phyloP scores from a whole-genome alignment of 2,888 invertebrate species.

The Ligdia adustata region DNA sequence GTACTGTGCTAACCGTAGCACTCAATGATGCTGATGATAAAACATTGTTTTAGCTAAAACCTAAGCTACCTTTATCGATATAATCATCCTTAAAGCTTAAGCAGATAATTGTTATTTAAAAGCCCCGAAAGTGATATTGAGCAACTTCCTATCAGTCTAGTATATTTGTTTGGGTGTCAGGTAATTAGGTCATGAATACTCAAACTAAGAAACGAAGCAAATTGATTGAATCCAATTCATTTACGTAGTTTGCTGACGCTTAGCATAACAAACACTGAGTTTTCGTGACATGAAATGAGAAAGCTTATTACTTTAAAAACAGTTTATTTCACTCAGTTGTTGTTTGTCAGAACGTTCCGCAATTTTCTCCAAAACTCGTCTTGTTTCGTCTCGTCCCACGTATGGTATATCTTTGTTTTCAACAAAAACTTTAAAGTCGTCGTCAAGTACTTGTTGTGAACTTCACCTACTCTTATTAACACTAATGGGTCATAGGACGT shows the following conservation, averaged over 20 bases:
- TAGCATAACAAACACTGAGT: slow-evolving; percentile 24
- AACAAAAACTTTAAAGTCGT: slow-evolving; percentile 85
- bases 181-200: slow-evolving; percentile 29
- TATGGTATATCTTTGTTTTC: slow-evolving; percentile 86
- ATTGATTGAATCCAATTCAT: slow-evolving; percentile 32
- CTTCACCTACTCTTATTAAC: slow-evolving; percentile 85
- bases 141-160: too few relatives aligned
- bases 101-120: too few relatives aligned
- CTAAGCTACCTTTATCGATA: too few relatives aligned
- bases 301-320: slow-evolving; percentile 23
- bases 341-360: slow-evolving; percentile 56
- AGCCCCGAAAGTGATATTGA: too few relatives aligned
- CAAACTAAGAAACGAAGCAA: slow-evolving; percentile 29
- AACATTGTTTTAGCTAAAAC: too few relatives aligned
- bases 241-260: slow-evolving; percentile 25
- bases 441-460: slow-evolving; percentile 80
- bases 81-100: too few relatives aligned
- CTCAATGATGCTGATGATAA: too few relatives aligned
- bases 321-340: slow-evolving; percentile 31
- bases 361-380: slow-evolving; percentile 74
- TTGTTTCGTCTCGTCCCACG: slow-evolving; percentile 81
- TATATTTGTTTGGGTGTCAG: slow-evolving; percentile 9
- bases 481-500: slow-evolving; percentile 84
- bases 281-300: slow-evolving; percentile 32
- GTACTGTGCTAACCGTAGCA: too few relatives aligned